Conservation (phyloP, 2,113 vertebrate species). For the Nesogale talazaci region DNA sequence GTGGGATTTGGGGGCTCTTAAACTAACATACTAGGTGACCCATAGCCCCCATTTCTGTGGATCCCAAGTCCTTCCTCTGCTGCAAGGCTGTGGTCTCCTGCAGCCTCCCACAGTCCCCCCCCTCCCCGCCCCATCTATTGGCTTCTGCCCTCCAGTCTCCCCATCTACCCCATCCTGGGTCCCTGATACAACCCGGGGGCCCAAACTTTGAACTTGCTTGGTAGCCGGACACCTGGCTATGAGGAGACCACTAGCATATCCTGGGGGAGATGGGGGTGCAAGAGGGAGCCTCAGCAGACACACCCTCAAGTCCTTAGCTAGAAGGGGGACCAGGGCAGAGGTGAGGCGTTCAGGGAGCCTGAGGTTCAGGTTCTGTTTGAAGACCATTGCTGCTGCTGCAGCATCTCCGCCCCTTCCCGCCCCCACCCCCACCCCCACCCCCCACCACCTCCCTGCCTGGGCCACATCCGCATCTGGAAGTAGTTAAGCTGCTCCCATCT, state of each 20-base stretch:
- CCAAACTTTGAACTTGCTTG: conserved; percentile 64
- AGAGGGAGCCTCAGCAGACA: not conserved
- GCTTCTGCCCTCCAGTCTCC: not conserved
- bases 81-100: not conserved
- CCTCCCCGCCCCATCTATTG: not conserved
- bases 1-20: not conserved
- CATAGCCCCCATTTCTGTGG: not conserved
- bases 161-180: not conserved
- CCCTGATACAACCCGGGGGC: not conserved
- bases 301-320: not conserved
- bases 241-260: not conserved
- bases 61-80: not conserved
- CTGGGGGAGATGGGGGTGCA: not conserved
- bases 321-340: conserved; percentile 6
- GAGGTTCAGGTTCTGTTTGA: conserved; percentile 14
- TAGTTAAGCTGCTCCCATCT: conserved; percentile 75
- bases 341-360: not conserved
- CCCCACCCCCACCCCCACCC: not conserved
- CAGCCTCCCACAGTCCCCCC: not conserved
- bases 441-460: conserved; percentile 23
- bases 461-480: conserved; percentile 79
- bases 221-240: conserved; percentile 50
- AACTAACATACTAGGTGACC: not conserved
- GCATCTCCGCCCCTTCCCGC: not conserved
- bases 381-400: not conserved